These are phyloP conservation scores for Gila robusta DNA, from an alignment of 2,797 vertebrate genomes.

Conservation along the genomic window DNA sequence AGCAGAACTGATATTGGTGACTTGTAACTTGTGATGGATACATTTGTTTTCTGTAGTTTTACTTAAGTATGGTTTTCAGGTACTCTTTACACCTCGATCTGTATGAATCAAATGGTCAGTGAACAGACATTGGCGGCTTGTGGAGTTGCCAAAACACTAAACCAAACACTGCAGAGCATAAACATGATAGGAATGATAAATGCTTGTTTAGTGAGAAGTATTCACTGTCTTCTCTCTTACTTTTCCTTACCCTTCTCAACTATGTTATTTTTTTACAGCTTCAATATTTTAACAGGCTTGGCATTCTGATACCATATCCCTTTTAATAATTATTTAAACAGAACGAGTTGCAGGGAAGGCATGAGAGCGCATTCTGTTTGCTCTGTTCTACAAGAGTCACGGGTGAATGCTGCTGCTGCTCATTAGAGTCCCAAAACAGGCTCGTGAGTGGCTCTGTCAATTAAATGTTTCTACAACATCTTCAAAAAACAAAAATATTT, in stretches of 20 bases:
- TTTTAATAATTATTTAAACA: conserved; percentile 57
- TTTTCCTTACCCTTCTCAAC: background rate
- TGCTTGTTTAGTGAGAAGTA: conserved; percentile 12
- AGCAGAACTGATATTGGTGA: no score
- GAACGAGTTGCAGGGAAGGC: conserved; percentile 49
- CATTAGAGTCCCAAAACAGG: conserved; percentile 71
- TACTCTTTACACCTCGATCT: background rate
- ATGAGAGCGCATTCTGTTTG: conserved; percentile 48
- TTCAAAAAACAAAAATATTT: conserved; percentile 68
- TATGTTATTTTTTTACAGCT: background rate
- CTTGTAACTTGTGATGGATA: no score
- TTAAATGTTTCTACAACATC: conserved; percentile 68
- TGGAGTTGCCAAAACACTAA: background rate
- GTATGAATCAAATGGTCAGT: conserved; percentile 2
- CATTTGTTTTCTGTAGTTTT: no score
- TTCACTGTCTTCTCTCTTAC: conserved; percentile 7
- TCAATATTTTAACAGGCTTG: conserved; percentile 21
- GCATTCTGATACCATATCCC: conserved; percentile 27
- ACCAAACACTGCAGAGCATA: background rate
- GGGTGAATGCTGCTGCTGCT: conserved; percentile 64
- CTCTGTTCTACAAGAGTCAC: conserved; percentile 66
- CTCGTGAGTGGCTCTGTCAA: conserved; percentile 70
- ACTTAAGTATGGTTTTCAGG: background rate
- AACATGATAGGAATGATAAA: conserved; percentile 19
- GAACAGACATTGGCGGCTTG: background rate